Conservation (phyloP, 92 coral and sea anemone species). For the Pocillopora meandrina region DNA sequence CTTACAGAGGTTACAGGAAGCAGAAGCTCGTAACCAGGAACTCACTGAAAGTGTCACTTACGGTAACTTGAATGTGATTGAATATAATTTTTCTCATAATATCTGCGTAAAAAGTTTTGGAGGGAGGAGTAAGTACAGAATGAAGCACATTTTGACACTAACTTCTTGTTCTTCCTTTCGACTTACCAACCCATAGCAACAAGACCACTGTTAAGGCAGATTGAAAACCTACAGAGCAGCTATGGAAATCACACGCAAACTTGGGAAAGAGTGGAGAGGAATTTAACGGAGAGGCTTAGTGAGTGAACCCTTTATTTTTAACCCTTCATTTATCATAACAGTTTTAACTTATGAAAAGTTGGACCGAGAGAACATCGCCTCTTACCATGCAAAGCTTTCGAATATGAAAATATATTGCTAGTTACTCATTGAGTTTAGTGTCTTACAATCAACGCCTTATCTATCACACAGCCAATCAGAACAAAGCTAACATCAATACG, state of each 20-base stretch:
- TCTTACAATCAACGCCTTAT: no score
- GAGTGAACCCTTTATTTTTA: constrained; percentile 10
- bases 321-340: not conserved
- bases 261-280: constrained; percentile 96
- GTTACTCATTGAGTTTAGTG: no score
- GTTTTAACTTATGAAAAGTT: not conserved
- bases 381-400: not conserved
- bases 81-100: no score
- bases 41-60: constrained; percentile 88
- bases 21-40: constrained; percentile 92
- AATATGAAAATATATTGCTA: no score
- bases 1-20: constrained; percentile 91
- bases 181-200: constrained; percentile 64
- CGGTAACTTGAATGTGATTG: constrained; percentile 48
- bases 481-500: no score
- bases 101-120: no score
- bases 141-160: not conserved
- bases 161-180: not conserved
- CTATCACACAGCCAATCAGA: no score
- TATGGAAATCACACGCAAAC: constrained; percentile 89
- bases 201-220: constrained; percentile 95
- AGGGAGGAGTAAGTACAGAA: no score
- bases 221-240: constrained; percentile 94
- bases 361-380: not conserved
- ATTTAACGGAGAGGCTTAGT: constrained; percentile 94